Evolutionary conservation across 1,140 invertebrate genomes (phyloP).

Genomic region (Drosophila erecta): DNA sequence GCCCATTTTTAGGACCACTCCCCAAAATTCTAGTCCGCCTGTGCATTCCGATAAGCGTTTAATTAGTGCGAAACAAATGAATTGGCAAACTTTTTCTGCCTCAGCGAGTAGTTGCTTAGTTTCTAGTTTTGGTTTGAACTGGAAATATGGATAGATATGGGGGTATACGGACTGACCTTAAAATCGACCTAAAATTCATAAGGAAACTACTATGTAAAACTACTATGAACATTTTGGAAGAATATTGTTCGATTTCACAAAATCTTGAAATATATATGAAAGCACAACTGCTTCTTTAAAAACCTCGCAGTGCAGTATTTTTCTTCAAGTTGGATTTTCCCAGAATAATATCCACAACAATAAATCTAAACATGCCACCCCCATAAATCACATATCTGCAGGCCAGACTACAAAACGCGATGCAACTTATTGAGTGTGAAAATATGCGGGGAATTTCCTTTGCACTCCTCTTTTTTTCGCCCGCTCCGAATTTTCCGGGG

Average conservation of each 20-base stretch:
- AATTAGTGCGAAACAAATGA: slow-evolving; percentile 56
- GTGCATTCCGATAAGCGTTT: slow-evolving; percentile 48
- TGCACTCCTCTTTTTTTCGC: slow-evolving; percentile 13
- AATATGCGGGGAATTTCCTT: slow-evolving; percentile 28
- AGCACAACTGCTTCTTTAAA: no score
- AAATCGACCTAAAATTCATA: not conserved
- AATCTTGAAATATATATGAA: no score
- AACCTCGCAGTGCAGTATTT: no score
- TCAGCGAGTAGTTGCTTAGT: slow-evolving; percentile 14
- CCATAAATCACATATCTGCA: slow-evolving; percentile 4
- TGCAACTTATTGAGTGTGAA: slow-evolving; percentile 32
- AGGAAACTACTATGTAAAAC: no score
- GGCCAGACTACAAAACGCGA: not conserved
- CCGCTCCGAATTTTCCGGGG: slow-evolving; percentile 5
- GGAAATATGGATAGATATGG: slow-evolving; percentile 23
- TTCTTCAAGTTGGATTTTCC: not conserved
- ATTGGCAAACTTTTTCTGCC: slow-evolving; percentile 39
- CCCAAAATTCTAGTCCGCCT: slow-evolving; percentile 5
- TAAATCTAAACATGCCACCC: not conserved
- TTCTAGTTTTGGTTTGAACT: slow-evolving; percentile 10
- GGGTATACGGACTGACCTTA: not conserved
- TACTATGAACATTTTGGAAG: no score
- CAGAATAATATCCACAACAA: not conserved
- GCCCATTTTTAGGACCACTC: not conserved
- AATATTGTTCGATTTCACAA: no score